Conservation (phyloP, 2,797 vertebrate species). For the Oreortyx pictus region DNA sequence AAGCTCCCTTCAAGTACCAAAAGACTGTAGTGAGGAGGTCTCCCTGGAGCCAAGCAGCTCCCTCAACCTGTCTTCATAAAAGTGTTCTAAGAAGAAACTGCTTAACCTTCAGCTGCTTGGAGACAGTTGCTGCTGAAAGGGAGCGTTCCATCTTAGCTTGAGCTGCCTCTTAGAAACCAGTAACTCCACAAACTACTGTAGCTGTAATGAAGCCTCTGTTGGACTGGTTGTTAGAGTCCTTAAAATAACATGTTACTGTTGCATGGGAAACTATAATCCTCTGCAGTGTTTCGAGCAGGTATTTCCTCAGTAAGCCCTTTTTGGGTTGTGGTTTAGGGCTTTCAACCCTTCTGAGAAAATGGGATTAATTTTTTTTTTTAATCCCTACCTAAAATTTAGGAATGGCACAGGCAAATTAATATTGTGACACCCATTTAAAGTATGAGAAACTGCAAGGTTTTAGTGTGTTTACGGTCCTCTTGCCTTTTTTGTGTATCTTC, state of each 20-base stretch:
- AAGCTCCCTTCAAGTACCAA: too few relatives aligned
- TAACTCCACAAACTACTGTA: background rate
- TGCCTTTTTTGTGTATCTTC: background rate
- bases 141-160: background rate
- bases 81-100: background rate
- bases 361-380: background rate
- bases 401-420: background rate
- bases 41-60: too few relatives aligned
- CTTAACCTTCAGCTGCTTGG: background rate
- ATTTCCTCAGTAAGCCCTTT: background rate
- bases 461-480: background rate
- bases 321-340: background rate
- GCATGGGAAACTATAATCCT: conserved; percentile 22
- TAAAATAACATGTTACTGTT: conserved; percentile 18
- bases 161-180: background rate
- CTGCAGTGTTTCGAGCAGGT: background rate
- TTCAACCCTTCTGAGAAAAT: background rate
- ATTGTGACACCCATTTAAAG: background rate
- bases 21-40: too few relatives aligned
- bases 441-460: background rate
- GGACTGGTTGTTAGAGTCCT: background rate
- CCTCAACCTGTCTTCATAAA: too few relatives aligned
- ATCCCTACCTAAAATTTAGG: background rate
- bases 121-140: background rate
- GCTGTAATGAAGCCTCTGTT: background rate